phyloP scores from a whole-genome alignment of 2,888 invertebrate genomes.

The Xestia c-nigrum region DNA sequence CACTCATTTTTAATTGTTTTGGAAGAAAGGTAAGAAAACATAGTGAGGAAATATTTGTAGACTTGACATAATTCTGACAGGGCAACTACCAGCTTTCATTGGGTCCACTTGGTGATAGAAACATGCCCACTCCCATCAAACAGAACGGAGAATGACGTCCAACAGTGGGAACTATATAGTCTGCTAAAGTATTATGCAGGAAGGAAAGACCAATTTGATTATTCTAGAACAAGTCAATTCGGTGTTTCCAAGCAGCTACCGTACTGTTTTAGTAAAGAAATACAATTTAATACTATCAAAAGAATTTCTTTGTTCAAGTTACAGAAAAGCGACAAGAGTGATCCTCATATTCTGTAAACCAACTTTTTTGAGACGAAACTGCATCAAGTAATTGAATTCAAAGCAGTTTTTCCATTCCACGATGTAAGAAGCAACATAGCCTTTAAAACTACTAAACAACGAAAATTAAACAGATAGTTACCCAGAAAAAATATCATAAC shows the following conservation, averaged over 20 bases:
- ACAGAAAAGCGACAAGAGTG: not conserved
- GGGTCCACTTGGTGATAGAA: not conserved
- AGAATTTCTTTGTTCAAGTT: not conserved
- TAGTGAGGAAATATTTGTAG: not conserved
- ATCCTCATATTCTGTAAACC: not conserved
- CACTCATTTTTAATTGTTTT: not conserved
- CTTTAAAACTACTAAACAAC: not conserved
- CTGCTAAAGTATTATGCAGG: not conserved
- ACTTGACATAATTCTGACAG: too few species aligned
- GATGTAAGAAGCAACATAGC: not conserved
- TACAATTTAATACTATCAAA: not conserved
- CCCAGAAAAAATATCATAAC: constrained; percentile 39
- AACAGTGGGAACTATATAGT: not conserved
- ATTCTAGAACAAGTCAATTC: not conserved
- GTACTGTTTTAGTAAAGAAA: not conserved
- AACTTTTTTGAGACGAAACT: not conserved
- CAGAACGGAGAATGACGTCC: not conserved
- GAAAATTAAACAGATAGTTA: constrained; percentile 29
- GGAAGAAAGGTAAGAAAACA: not conserved
- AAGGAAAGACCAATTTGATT: not conserved
- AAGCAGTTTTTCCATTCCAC: not conserved
- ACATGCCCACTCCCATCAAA: not conserved
- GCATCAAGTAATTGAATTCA: not conserved
- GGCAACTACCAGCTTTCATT: not conserved
- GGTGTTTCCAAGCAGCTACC: not conserved